phyloP scores from a whole-genome alignment of 1,140 invertebrate genomes.

The Coenobita brevimanus region DNA sequence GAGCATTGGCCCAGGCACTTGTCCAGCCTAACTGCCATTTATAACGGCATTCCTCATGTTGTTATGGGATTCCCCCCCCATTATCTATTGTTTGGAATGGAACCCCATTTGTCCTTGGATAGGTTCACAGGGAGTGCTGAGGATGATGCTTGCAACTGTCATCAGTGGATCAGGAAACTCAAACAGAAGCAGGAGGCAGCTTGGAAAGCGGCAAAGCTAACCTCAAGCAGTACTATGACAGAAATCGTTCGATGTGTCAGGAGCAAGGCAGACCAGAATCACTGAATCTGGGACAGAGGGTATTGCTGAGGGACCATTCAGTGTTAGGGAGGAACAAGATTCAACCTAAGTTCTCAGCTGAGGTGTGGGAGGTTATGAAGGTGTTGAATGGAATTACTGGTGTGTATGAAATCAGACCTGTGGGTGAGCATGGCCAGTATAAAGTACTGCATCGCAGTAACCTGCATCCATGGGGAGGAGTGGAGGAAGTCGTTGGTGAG shows the following conservation, averaged over 20 bases:
- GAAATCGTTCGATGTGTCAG: not conserved
- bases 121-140: not conserved
- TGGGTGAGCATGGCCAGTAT: not conserved
- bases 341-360: not conserved
- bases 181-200: not conserved
- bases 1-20: no score
- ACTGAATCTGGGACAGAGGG: not conserved
- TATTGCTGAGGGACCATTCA: not conserved
- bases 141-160: not conserved
- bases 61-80: not conserved
- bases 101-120: not conserved
- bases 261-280: not conserved
- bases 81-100: no score
- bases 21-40: no score
- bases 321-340: not conserved
- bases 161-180: not conserved
- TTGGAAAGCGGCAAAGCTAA: not conserved
- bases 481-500: not conserved
- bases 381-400: not conserved
- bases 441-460: not conserved
- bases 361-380: not conserved
- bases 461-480: not conserved
- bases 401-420: not conserved
- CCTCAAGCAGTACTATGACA: not conserved
- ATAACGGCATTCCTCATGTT: not conserved